Percentiles rank a stretch among this genome's conserved stretches.
These are phyloP conservation scores for Drosophila arawakana DNA, from an alignment of 1,140 invertebrate species.

Conservation along the genomic window DNA sequence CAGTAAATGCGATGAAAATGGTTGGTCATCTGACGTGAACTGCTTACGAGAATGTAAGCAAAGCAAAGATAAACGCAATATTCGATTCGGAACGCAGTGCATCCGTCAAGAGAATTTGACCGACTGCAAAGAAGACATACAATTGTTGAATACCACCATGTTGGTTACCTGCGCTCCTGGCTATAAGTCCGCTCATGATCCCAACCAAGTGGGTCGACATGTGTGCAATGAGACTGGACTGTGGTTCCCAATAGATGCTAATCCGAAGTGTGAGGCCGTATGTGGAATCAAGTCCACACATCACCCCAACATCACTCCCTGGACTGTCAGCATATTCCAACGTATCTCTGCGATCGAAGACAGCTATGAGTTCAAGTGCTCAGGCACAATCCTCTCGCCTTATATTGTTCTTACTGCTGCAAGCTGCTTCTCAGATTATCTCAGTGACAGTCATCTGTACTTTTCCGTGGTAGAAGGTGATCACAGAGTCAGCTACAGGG, in stretches of 20 bases:
- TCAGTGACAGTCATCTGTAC: background rate
- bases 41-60: conserved; percentile 20
- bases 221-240: conserved; percentile 5
- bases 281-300: conserved; percentile 13
- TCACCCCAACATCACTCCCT: conserved; percentile 25
- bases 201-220: background rate
- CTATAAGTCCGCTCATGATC: background rate
- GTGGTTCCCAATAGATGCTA: background rate
- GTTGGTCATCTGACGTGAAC: conserved; percentile 2
- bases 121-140: conserved; percentile 20
- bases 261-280: conserved; percentile 28
- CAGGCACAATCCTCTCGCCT: conserved; percentile 71
- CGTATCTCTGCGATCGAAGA: background rate
- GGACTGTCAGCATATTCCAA: conserved; percentile 53
- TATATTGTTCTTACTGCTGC: conserved; percentile 34
- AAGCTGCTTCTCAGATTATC: background rate
- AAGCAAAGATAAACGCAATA: background rate
- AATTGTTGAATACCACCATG: background rate
- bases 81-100: conserved; percentile 6
- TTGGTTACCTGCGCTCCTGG: conserved; percentile 39
- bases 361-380: conserved; percentile 74
- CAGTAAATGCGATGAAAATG: conserved; percentile 26
- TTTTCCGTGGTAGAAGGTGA: background rate
- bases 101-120: background rate
- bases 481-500: background rate